phyloP scores from a whole-genome alignment of 2,888 invertebrate species.

The Ormyrus nitidulus region DNA sequence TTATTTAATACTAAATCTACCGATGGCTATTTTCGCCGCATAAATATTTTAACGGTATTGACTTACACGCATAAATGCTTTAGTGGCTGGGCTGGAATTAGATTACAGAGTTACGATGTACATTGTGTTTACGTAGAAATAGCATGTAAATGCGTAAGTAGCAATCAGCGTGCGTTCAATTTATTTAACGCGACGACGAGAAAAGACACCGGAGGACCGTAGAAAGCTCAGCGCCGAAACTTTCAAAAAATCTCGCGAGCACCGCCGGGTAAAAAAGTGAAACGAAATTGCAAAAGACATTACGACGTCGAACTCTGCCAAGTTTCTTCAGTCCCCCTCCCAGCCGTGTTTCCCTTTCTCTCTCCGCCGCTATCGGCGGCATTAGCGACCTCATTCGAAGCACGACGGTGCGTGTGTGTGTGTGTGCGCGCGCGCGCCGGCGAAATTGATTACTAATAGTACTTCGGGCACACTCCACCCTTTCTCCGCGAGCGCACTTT shows the following conservation, averaged over 20 bases:
- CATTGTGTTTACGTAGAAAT: too few species aligned
- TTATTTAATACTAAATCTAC: too few species aligned
- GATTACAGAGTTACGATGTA: too few species aligned
- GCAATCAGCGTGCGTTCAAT: too few species aligned
- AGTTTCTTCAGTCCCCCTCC: constrained; percentile 59
- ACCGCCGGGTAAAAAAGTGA: constrained; percentile 1
- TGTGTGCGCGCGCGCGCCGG: constrained; percentile 55
- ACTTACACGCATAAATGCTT: too few species aligned
- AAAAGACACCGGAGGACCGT: not conserved
- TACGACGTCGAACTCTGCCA: constrained; percentile 46
- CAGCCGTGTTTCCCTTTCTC: constrained; percentile 47
- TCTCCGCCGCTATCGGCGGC: constrained; percentile 46
- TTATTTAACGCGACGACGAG: not conserved
- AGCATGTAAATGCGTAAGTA: too few species aligned
- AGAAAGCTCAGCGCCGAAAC: too few species aligned
- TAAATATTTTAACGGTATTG: not conserved
- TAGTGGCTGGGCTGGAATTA: too few species aligned
- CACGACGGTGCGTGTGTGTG: not conserved
- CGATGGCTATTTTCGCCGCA: not conserved
- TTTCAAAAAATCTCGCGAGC: not conserved
- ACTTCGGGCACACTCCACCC: constrained; percentile 58
- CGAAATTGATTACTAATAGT: constrained; percentile 74
- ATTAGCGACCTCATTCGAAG: constrained; percentile 65
- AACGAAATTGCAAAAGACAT: constrained; percentile 54
- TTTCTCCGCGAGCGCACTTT: constrained; percentile 40